A percentile compares a stretch with the other conserved stretches of the same genome.
These are phyloP conservation scores for Thereva nobilitata DNA, from an alignment of 2,888 invertebrate genomes.

Conservation along the genomic window DNA sequence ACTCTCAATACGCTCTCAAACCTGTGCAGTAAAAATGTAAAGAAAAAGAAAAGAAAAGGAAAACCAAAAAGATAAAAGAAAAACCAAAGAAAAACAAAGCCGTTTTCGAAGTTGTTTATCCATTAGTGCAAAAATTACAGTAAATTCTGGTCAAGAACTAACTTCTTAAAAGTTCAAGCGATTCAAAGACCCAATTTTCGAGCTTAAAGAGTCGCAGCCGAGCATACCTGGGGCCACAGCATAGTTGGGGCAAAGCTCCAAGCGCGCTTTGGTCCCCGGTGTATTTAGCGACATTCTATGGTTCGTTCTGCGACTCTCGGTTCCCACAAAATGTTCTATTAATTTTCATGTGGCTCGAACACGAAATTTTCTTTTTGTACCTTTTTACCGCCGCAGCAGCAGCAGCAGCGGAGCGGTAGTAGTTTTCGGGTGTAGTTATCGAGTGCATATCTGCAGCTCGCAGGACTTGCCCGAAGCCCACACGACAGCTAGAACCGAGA, in stretches of 20 bases:
- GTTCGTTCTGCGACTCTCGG: not conserved
- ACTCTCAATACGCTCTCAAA: not conserved
- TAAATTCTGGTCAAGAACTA: conserved; percentile 45
- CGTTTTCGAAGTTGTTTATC: conserved; percentile 10
- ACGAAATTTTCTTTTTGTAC: conserved; percentile 16
- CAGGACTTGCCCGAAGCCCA: too few relatives aligned
- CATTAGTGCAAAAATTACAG: conserved; percentile 25
- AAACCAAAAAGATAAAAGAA: not conserved
- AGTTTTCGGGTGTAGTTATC: too few relatives aligned
- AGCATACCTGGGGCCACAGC: conserved; percentile 24
- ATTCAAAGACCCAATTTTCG: conserved; percentile 41
- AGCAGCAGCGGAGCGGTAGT: too few relatives aligned
- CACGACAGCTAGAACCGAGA: too few relatives aligned
- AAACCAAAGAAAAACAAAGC: not conserved
- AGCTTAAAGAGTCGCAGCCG: conserved; percentile 9
- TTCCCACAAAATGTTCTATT: conserved; percentile 17
- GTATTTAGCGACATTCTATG: not conserved
- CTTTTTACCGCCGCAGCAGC: not conserved
- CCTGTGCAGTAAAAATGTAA: too few relatives aligned
- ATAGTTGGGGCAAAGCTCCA: conserved; percentile 12
- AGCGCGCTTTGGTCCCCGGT: conserved; percentile 10
- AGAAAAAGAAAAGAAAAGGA: not conserved
- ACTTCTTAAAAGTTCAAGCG: conserved; percentile 45
- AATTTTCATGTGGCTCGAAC: conserved; percentile 9
- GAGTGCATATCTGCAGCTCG: too few relatives aligned